Evolutionary conservation across 2,113 vertebrate genomes (phyloP), one percentile per base, ranked within the genome.

Genomic region (Odontophorus gujanensis): DNA sequence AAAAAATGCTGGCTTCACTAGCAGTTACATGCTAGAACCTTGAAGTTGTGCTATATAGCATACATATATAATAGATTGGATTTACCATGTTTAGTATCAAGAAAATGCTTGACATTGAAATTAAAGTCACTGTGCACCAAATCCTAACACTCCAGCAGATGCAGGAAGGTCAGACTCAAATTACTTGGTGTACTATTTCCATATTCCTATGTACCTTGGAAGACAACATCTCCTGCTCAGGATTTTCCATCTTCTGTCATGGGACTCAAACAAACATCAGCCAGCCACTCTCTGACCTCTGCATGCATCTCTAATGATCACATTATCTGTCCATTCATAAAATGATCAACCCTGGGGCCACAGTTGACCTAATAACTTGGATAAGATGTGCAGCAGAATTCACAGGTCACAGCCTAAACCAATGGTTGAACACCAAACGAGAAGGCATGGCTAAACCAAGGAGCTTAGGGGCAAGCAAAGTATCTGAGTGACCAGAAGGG

Each of bases 301-400:
- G 50, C 58, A 51, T 1, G 5, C 47, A 68, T 82, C 87, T 58
- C 79, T 80, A 80, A 85, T 13, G 78, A 28, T 69, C 63, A 7
- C 53, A 80, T 77, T 89, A 81, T 87, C 87, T 91, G 63, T 43
- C 79, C 85, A 92, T 82, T 71, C 67, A 45, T 59, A 55, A 95
- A 71, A 45, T 4, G n/a, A 65, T 38, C 62, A 45, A 22, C 6
- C 58, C 62, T 34, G 34, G 57, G 38, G 63, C 67, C 72, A 82
- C 50, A 36, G 50, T 2, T 82, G 78, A 43, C 78, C 66, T 72
- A 48, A n/a, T 24, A 66, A 53, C 43, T 48, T 48, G 53, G 77
- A 61, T 19, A 79, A 69, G 13, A 15, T 30, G 26, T 53, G 51
- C 51, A 30, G 51, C 8, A 9, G 14, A 53, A 53, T 30, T 53